Base-by-base conservation (phyloP, 1,140 invertebrate genomes). In the Drosophila kohkoa region DNA sequence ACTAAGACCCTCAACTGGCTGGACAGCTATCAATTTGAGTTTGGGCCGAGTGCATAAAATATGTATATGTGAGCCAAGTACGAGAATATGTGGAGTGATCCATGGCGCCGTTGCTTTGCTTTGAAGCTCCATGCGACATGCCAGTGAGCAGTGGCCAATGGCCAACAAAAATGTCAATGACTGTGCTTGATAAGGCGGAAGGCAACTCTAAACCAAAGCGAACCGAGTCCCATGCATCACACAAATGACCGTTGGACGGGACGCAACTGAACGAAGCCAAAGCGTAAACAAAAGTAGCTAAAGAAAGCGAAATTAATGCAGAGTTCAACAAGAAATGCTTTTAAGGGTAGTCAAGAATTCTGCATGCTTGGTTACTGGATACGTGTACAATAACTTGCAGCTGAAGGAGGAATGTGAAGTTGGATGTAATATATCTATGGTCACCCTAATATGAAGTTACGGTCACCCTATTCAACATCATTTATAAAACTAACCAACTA, bases 101-200 rank as follows among this genome's bases (percentile, higher is more conserved):
- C 43, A 67, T 6, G 43, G 16, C 25, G 59, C 2, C 10, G 62
- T 67, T 68, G 66, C 35, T 45, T 58, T 59, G 57, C 41, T 66
- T 54, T 64, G 10, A 35, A 35, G 28, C 6, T n/a, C 30, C 35
- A 52, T 62, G 46, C 46, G 28, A 4, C n/a, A 7, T 3, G 15
- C 20, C 41, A 41, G 30, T 51, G 35, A 35, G 10, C 63, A 67
- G 35, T 75, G 59, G 49, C 20, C 64, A 59, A 16, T 73, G 77
- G 64, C 77, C 77, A 73, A 79, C 74, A 77, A 77, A 79, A 79
- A 77, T 79, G 77, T 79, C 77, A 79, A 54, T 79, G 77, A 79
- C 77, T 77, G 77, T 62, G 41, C 49, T 49, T 68, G 77, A 79
- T 77, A 79, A 79, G 68, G 41, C 49, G 30, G 38, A 70, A 63